Conservation (phyloP, 2,888 invertebrate genomes). For the Stramonita haemastoma region DNA sequence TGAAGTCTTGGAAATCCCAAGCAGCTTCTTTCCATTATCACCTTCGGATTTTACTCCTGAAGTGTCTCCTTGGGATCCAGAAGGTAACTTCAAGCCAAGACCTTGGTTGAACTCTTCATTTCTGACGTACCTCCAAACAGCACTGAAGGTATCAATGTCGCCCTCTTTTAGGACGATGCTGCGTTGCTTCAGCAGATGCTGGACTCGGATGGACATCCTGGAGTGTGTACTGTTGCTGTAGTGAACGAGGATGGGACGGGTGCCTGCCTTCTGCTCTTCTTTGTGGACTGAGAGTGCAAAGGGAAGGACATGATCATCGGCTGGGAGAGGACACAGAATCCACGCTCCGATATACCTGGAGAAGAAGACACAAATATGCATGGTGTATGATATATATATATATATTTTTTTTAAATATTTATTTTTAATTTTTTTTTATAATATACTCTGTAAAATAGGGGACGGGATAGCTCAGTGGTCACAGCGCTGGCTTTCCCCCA, state of each 20-base stretch:
- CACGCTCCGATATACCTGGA: constrained; percentile 7
- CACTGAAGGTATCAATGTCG: not conserved
- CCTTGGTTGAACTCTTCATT: not conserved
- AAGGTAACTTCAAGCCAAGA: not conserved
- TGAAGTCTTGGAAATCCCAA: not conserved
- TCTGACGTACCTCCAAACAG: not conserved
- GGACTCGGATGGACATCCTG: not conserved
- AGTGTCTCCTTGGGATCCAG: not conserved
- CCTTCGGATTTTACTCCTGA: not conserved
- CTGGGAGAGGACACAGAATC: not conserved
- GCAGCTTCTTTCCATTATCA: not conserved
- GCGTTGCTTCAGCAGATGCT: not conserved
- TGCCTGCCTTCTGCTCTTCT: not conserved
- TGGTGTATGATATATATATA: too few relatives aligned
- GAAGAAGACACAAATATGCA: too few relatives aligned
- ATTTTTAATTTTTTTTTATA: too few relatives aligned
- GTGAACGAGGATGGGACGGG: not conserved
- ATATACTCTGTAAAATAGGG: too few relatives aligned
- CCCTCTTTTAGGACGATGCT: not conserved
- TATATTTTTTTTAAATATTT: too few relatives aligned
- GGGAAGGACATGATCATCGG: not conserved
- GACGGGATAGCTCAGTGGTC: too few relatives aligned
- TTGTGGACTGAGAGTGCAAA: constrained; percentile 2
- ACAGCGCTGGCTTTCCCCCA: too few relatives aligned
- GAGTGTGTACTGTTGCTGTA: not conserved